Evolutionary conservation across 2,113 vertebrate genomes (phyloP), one percentile per base, ranked within the genome.

Genomic region (Microcebus tavaratra): DNA sequence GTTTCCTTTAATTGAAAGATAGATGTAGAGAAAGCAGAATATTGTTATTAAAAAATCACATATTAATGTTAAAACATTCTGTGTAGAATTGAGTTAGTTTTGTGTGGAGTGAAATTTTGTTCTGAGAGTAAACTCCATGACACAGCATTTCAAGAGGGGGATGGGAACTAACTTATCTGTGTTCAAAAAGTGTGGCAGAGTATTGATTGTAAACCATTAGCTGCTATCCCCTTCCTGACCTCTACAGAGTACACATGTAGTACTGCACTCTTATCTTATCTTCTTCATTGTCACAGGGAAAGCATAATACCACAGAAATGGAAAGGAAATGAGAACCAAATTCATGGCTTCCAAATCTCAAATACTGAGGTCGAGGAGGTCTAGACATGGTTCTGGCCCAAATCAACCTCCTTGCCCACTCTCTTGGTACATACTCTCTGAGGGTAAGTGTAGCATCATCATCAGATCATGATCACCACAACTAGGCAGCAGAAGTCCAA

Each of bases 1-100:
- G 20, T 73, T 96, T 95, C 36, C 25, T 85, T 93, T 67, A 89
- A 87, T 27, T 87, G 17, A 75, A 95, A 75, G 5, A 90, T 5
- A 89, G 68, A 63, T 31, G 53, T n/a, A 84, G 88, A 23, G 42
- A 31, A 88, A 89, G 12, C 15, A 55, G 48, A 93, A 86, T 78
- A 23, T 93, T 59, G 4, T 65, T 21, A 59, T 89, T 53, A 18
- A 89, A 80, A 63, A 55, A 63, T 31, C 12, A 11, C 48, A 81
- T 45, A 34, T 29, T 75, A 67, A 55, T n/a, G 17, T 72, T 81
- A 59, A 94, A 59, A 48, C 0, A 76, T 45, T 76, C 45, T 25
- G 0, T 68, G 53, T 80, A 87, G n/a, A 95, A 36, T 36, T 18
- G 70, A 88, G 63, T 85, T 90, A 21, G 4, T 73, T 87, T 87